These are phyloP conservation scores for Halichoerus grypus DNA, from an alignment of 2,113 vertebrate genomes.

Conservation along the genomic window DNA sequence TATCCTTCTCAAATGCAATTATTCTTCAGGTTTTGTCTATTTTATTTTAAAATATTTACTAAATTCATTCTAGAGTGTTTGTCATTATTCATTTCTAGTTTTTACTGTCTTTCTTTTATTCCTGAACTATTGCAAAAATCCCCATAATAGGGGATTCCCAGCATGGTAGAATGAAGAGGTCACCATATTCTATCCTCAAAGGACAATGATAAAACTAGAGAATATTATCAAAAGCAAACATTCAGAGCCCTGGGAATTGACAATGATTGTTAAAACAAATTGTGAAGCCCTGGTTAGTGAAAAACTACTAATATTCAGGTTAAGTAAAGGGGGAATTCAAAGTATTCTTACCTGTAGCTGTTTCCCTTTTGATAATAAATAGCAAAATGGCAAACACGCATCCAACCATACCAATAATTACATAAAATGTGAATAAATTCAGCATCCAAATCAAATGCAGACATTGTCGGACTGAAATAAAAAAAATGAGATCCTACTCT, in stretches of 20 bases:
- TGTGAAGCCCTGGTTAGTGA: neutral
- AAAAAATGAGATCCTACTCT: neutral
- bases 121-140: neutral
- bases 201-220: neutral
- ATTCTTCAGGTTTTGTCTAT: neutral
- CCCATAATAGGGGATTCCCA: neutral
- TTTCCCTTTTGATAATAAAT: neutral
- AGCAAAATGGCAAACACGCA: neutral
- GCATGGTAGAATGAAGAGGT: neutral
- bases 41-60: neutral
- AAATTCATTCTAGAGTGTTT: neutral
- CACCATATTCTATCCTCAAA: neutral
- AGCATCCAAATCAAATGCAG: neutral
- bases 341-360: neutral
- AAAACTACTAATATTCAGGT: neutral
- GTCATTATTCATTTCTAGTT: neutral
- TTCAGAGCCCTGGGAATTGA: neutral
- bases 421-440: neutral
- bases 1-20: neutral
- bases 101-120: neutral
- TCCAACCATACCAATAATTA: neutral
- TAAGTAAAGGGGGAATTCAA: neutral
- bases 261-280: neutral
- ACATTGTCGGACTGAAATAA: neutral
- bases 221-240: neutral